These are phyloP conservation scores for Poliocrania exsul DNA, from an alignment of 2,797 vertebrate genomes.

Conservation along the genomic window DNA sequence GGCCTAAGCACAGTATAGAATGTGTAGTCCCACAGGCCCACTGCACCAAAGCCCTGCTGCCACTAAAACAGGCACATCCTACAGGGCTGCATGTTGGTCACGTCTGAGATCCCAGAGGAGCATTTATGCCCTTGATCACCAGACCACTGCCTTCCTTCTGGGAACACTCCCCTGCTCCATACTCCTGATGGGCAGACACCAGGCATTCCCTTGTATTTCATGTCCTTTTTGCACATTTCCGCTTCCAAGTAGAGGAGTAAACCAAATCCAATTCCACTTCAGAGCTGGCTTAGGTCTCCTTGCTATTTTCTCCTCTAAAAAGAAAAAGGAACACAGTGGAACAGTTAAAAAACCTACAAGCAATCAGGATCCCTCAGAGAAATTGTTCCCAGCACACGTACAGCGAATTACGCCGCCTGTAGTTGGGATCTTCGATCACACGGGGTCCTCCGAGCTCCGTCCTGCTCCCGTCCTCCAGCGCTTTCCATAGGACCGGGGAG, in stretches of 20 bases:
- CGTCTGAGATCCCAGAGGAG: rapidly evolving
- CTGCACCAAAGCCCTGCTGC: background rate
- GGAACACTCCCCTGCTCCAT: background rate
- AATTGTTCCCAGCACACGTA: background rate
- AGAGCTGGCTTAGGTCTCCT: background rate
- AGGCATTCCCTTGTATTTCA: background rate
- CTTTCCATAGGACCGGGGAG: rapidly evolving
- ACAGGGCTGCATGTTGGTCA: background rate
- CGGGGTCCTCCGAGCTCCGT: slow-evolving; percentile 52
- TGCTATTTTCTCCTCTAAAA: background rate
- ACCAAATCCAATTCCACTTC: background rate
- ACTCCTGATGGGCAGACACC: background rate
- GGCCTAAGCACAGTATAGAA: rapidly evolving
- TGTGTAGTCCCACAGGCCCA: background rate
- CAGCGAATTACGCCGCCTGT: background rate
- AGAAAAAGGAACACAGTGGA: background rate
- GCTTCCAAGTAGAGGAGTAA: background rate
- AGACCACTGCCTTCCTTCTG: background rate
- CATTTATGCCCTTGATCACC: background rate
- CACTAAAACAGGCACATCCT: no score
- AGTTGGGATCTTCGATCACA: slow-evolving; percentile 26
- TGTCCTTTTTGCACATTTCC: background rate
- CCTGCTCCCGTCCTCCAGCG: background rate
- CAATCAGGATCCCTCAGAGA: background rate
- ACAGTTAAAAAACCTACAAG: background rate